Evolutionary conservation across 2,113 vertebrate genomes (phyloP), one percentile per base, ranked within the genome.

Genomic region (Oryzias melastigma): DNA sequence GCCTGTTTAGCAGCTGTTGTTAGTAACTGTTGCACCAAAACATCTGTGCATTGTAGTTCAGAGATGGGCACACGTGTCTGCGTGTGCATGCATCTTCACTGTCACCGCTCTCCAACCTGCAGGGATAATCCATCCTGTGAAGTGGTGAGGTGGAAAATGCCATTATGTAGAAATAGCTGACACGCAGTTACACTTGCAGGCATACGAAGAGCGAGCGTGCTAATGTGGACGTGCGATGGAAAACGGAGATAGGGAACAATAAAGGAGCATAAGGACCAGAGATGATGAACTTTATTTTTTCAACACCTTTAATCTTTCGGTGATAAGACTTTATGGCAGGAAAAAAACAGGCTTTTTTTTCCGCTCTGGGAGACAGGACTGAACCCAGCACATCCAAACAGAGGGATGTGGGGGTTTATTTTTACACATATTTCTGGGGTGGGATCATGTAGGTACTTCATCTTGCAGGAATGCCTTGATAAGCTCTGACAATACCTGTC

Each of bases 81-180:
- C 47, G 51, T 58, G 44, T 42, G 46, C 22, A 7, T 25, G 49
- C 45, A 51, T 65, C 62, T 82, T 77, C 60, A 68, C 72, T 59
- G 79, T 69, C 78, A 71, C 61, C 78, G 71, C 82, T 83, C 85
- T 88, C 62, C 75, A 78, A 87, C 81, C 81, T 79, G 71, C 68
- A 75, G 84, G 77, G 77, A 88, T 90, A 85, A 89, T 87, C 85
- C 83, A 87, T 82, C 74, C 86, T 83, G 68, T 77, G 80, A 85
- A 75, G 83, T 84, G 83, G 79, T 80, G 77, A 88, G 84, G 86
- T 81, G 84, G 75, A 85, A 88, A 88, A 87, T 79, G 78, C 64
- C 68, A 76, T 82, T 82, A 85, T 89, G 84, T 80, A 86, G 82
- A 88, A 90, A 82, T 64, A 71, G 85, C 85, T 85, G 85, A 87